Base-by-base conservation (phyloP, 1,140 invertebrate species). In the Apocrypta bakeri region DNA sequence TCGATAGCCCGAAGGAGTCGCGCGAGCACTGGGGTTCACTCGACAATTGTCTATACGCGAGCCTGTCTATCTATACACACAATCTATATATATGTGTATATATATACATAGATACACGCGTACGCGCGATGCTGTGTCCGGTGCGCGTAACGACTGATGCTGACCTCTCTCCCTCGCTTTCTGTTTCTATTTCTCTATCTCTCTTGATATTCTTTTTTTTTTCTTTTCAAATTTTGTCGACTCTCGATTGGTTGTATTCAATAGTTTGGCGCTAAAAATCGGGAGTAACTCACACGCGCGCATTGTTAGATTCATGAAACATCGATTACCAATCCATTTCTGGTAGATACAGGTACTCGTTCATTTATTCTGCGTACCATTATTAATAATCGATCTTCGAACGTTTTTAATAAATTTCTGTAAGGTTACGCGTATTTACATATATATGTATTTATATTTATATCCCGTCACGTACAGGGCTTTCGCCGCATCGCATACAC, bases 81-180 rank as follows among this genome's bases (percentile, higher is more conserved):
- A n/a, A 61, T 37, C 33, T 37, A 37, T 37, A 37, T 37, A 37
- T 7, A 17, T 31, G 40, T 42, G 1, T 14, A 25, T 42, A 7
- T 24, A 37, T 56, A 31, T n/a, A n/a, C n/a, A n/a, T n/a, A n/a
- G n/a, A n/a, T n/a, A n/a, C n/a, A n/a, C n/a, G n/a, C 21, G 12
- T 48, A 48, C 29, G 7, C 84, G 87, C 56, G 82, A 85, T 87
- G 85, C 83, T 91, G 90, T 91, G 91, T 90, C 90, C 91, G 90
- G 90, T 92, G 91, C 89, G 85, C 88, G 87, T 91, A 91, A 91
- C 90, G 90, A 91, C 88, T 87, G 77, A 77, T 82, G 83, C 56
- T 74, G 8, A 64, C 81, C 63, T 69, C 40, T 61, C 69, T 83
- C 69, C 73, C 77, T 81, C 84, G 25, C 81, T 80, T 74, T 82